These are phyloP conservation scores for Megalops cyprinoides DNA, from an alignment of 2,797 vertebrate species.

Conservation along the genomic window DNA sequence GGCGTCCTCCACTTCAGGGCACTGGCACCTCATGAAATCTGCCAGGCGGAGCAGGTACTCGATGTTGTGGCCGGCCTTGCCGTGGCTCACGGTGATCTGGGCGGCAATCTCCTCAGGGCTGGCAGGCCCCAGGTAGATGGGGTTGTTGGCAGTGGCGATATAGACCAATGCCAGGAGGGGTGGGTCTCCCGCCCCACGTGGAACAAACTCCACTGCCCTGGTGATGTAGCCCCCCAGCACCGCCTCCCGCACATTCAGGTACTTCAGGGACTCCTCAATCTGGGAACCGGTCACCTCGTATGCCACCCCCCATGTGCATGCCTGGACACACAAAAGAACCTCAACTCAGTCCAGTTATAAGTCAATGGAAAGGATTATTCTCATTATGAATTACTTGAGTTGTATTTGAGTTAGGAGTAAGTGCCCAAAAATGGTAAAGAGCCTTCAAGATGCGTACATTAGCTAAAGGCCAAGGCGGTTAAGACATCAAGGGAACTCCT, in stretches of 20 bases:
- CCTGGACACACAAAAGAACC: constrained; percentile 55
- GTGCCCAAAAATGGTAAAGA: background rate
- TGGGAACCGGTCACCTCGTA: constrained; percentile 89
- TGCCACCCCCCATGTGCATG: constrained; percentile 91
- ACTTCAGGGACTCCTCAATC: constrained; percentile 84
- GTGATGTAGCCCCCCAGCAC: constrained; percentile 88
- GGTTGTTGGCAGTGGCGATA: constrained; percentile 90
- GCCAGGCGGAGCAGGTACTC: constrained; percentile 92
- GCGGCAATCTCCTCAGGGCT: constrained; percentile 83
- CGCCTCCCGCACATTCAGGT: constrained; percentile 86
- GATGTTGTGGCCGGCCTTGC: constrained; percentile 90
- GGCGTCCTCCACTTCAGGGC: constrained; percentile 87
- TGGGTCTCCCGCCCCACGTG: constrained; percentile 69
- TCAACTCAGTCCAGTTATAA: background rate
- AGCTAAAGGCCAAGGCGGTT: background rate
- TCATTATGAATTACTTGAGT: background rate
- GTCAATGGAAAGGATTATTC: background rate
- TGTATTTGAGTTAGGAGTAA: background rate
- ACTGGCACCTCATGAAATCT: constrained; percentile 89
- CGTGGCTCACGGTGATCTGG: constrained; percentile 85
- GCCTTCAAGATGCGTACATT: background rate
- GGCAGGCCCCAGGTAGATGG: constrained; percentile 89
- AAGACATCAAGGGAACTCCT: no score
- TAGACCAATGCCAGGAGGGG: constrained; percentile 86
- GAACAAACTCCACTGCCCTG: constrained; percentile 85